Conservation (phyloP, 2,797 vertebrate species). For the Melanotaenia trifasciata region DNA sequence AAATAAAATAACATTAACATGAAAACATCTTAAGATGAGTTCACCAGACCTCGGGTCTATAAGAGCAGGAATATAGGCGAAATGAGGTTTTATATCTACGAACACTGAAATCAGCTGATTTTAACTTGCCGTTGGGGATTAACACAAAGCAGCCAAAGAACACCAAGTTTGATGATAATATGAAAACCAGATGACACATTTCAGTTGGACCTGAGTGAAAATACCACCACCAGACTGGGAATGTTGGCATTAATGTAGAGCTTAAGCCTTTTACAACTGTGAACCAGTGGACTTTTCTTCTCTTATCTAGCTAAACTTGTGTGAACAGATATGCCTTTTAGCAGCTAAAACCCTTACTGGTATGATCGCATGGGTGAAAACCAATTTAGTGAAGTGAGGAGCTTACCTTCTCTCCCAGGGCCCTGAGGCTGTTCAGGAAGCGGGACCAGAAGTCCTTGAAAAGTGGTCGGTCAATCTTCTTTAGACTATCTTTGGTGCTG, state of each 20-base stretch:
- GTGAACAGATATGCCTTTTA: not conserved
- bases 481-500: conserved; percentile 93
- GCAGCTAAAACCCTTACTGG: not conserved
- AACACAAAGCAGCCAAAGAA: not conserved
- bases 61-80: too few species aligned
- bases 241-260: not conserved
- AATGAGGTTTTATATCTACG: too few species aligned
- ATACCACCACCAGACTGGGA: not conserved
- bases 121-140: too few species aligned
- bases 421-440: conserved; percentile 91
- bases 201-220: not conserved
- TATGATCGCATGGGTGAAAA: not conserved
- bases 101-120: too few species aligned
- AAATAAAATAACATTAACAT: too few species aligned
- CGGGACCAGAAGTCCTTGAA: conserved; percentile 98
- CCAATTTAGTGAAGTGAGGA: not conserved
- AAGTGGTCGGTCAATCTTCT: conserved; percentile 94
- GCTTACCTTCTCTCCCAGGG: conserved; percentile 93
- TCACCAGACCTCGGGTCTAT: too few species aligned
- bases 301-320: not conserved
- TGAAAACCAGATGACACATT: not conserved
- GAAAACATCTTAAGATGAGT: too few species aligned
- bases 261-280: not conserved
- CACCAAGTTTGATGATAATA: not conserved
- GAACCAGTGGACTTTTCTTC: not conserved